Percentiles rank a stretch among this genome's conserved stretches.
Conservation (phyloP, 2,113 vertebrate species). For the Strix uralensis region DNA sequence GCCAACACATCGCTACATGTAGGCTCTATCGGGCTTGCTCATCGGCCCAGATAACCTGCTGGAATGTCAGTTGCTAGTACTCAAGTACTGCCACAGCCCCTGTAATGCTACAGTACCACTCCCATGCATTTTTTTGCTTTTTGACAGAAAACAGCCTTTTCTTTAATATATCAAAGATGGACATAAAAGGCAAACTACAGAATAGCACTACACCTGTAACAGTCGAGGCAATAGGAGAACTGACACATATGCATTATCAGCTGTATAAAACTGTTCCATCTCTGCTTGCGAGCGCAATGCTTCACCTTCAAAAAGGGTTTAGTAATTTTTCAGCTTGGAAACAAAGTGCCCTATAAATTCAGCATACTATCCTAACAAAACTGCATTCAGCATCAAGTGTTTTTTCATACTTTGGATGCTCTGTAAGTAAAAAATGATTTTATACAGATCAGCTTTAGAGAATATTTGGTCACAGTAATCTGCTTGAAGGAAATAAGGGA, state of each 20-base stretch:
- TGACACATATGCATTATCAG: background rate
- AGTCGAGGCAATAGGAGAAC: background rate
- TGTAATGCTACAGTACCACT: background rate
- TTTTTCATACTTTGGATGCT: background rate
- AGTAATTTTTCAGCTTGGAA: background rate
- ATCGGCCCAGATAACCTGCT: background rate
- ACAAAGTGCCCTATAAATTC: background rate
- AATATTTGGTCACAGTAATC: background rate
- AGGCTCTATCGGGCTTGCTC: background rate
- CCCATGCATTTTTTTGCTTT: background rate
- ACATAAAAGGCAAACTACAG: background rate
- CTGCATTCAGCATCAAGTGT: background rate
- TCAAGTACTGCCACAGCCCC: background rate
- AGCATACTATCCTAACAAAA: background rate
- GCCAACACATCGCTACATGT: fast-evolving
- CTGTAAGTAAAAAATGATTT: background rate
- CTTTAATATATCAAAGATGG: background rate
- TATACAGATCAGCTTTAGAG: background rate
- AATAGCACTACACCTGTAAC: background rate
- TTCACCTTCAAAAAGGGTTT: background rate
- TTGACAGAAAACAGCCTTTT: background rate
- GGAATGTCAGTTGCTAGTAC: background rate
- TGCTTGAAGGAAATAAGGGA: background rate
- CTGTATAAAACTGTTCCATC: background rate
- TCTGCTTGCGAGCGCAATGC: background rate